Base-by-base conservation (phyloP, 2,888 invertebrate species). In the Chrysolina haemoptera region DNA sequence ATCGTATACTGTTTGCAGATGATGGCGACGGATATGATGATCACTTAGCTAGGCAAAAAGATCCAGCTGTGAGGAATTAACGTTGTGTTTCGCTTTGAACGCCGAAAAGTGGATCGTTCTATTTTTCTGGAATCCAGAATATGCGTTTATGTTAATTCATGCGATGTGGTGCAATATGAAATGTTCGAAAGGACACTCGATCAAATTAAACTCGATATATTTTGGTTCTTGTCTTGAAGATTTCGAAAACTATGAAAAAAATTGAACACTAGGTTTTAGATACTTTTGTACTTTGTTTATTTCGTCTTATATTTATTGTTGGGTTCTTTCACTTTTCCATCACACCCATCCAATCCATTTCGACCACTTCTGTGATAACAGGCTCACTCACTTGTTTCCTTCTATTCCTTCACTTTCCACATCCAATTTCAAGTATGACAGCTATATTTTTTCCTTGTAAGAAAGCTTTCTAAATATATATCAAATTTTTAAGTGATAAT, bases 11-110 rank as follows among this genome's bases (percentile, higher is more conserved):
- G 59, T 53, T 82, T 83, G 43, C 83, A 90, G 89, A 89, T 85
- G 90, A 90, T 83, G 89, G 88, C 76, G 90, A 90, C 77, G 89
- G 88, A 70, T 89, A 90, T 83, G 87, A 85, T 53, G 88, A 87
- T 66, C 88, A 82, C 75, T 72, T 82, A 41, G 85, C 88, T 11
- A 87, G 88, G 76, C 88, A 87, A 76, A 90, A 89, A 77, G 90
- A 89, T 59, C 88, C 88, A 76, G 89, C 88, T 70, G 88, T 90
- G 79, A 87, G 90, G 81, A 88, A 89, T 82, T 90, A 87, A 83
- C 41, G 8, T 16, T 20, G 18, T 12, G 18, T 5, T 18, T 12
- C 12, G 10, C 1, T 53, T 18, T 0, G 16, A 18, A 53, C 11
- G 9, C 2, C 18, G 6, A 1, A 53, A 20, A 53, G 12, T 22